A percentile compares a stretch with the other conserved stretches of the same genome.
These are phyloP conservation scores for Cydia pomonella DNA, from an alignment of 1,140 invertebrate species.

Conservation along the genomic window DNA sequence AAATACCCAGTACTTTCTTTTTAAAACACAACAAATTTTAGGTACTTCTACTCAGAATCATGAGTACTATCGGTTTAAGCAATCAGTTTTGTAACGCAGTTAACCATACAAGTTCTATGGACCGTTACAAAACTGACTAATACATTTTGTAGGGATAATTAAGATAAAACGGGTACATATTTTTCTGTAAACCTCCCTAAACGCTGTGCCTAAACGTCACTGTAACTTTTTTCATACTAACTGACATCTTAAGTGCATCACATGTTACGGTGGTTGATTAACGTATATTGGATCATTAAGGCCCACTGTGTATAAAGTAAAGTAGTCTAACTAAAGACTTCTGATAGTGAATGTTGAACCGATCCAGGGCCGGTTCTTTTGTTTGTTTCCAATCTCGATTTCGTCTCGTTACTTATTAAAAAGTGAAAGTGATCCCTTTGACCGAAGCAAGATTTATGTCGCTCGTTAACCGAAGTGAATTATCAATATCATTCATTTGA, in stretches of 20 bases:
- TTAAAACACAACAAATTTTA: too few relatives aligned
- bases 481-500: slow-evolving; percentile 56
- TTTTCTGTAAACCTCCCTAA: too few relatives aligned
- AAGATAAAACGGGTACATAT: too few relatives aligned
- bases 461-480: slow-evolving; percentile 55
- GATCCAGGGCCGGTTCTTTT: slow-evolving; percentile 30
- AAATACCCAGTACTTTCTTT: too few relatives aligned
- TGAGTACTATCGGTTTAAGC: too few relatives aligned
- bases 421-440: slow-evolving; percentile 73
- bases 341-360: slow-evolving; percentile 27
- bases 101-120: too few relatives aligned
- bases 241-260: too few relatives aligned
- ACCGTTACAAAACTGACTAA: too few relatives aligned
- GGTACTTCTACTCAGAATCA: too few relatives aligned
- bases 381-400: slow-evolving; percentile 54
- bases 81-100: too few relatives aligned
- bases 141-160: too few relatives aligned
- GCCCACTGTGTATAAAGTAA: neutral
- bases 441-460: slow-evolving; percentile 60
- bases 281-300: neutral
- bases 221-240: too few relatives aligned
- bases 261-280: neutral
- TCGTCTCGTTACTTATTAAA: slow-evolving; percentile 47
- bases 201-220: neutral
- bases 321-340: neutral